Conservation (phyloP, 2,797 vertebrate species). For the Sphenopsis melanotis region DNA sequence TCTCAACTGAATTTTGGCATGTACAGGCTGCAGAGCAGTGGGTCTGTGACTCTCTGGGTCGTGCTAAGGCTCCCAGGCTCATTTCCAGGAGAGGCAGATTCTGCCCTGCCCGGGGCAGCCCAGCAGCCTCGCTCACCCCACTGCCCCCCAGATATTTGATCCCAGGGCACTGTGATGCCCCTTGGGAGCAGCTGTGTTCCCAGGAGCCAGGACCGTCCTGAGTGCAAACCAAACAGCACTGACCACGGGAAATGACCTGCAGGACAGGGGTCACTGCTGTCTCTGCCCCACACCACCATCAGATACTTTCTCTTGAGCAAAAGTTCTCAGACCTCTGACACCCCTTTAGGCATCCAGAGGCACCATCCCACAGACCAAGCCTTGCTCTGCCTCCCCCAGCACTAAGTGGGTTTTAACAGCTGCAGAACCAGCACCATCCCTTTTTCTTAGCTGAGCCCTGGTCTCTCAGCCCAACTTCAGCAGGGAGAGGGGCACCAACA, state of each 20-base stretch:
- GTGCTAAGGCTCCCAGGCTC: accelerated
- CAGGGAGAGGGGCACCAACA: background rate
- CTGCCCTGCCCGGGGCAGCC: background rate
- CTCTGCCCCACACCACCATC: background rate
- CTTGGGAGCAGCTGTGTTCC: background rate
- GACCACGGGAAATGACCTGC: accelerated
- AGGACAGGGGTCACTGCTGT: accelerated
- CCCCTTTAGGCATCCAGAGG: background rate
- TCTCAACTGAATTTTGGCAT: background rate
- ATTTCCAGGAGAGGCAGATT: background rate
- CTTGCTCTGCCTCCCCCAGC: background rate
- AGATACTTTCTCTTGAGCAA: background rate
- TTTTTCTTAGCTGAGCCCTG: background rate
- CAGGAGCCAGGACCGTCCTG: accelerated
- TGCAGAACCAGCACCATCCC: background rate
- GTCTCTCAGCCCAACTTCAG: background rate
- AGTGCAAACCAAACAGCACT: background rate
- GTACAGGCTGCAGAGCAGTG: accelerated
- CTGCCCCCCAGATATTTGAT: accelerated
- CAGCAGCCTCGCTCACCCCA: background rate
- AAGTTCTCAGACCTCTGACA: background rate
- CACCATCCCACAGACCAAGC: background rate
- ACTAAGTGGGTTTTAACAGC: background rate
- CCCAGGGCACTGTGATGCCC: background rate
- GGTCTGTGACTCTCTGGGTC: background rate